Base-by-base conservation (phyloP, 35 echinoderm and acorn worm species). In the Chiridota heheva region DNA sequence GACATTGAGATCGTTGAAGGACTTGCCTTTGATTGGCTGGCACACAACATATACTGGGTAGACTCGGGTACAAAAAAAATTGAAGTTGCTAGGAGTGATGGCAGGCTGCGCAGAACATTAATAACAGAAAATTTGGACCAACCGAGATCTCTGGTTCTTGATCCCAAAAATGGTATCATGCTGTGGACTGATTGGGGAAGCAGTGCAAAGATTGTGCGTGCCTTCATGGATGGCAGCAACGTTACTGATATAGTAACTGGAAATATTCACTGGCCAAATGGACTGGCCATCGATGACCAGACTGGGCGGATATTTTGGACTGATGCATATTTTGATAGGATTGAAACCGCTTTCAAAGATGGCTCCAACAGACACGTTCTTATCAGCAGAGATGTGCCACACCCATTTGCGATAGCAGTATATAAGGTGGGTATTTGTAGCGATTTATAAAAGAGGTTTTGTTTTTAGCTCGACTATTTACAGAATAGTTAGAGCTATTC, bases 11-110 rank as follows among this genome's bases (percentile, higher is more conserved):
- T 78, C 7, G 87, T 97, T 13, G 93, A 97, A 55, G 88, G 87
- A 36, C 55, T 97, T 16, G 93, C 88, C 1, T 97, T 87, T 81
- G 93, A 97, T 84, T 97, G 93, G 93, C 71, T 97, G 17, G 93
- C 88, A 8, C 29, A 40, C 17, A 97, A 97, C 59, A 8, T 97
- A 0, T 97, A 97, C 79, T 97, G 88, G 84, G 69, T 97, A 32
- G 93, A 97, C 72, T 97, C 93, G 17, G 63, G 69, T 2, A 42
- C 32, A 2, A 65, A 87, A 1, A 83, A 70, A 41, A 83, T 97
- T n/a, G 93, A 97, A 77, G 87, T 97, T 0, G 77, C 88, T 10
- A 85, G 88, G 7, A 70, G 84, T 17, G 88, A 90, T 49, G 93
- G 93, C 0, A 43, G 78, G 30, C 68, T 83, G 47, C 42, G 93